These are phyloP conservation scores for Tetraodon nigroviridis DNA, from an alignment of 2,113 vertebrate genomes.

Conservation along the genomic window DNA sequence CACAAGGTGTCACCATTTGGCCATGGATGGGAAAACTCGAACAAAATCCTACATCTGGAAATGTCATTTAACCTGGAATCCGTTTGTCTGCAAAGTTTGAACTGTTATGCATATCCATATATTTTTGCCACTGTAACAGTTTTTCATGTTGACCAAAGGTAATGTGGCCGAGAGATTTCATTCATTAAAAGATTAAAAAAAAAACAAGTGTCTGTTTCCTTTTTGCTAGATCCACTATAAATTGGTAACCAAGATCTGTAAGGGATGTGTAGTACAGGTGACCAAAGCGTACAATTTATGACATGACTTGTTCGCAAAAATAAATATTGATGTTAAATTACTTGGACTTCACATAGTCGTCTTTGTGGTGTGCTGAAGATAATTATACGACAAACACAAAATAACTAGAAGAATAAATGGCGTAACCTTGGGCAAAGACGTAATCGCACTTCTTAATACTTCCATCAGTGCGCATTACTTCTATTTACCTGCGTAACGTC, in stretches of 20 bases:
- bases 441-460: background rate
- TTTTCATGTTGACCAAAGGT: slow-evolving; percentile 62
- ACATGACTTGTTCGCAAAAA: too few relatives aligned
- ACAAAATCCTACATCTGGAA: slow-evolving; percentile 1
- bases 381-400: too few relatives aligned
- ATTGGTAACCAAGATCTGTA: too few relatives aligned
- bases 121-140: slow-evolving; percentile 38
- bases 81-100: slow-evolving; percentile 16
- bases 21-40: slow-evolving; percentile 7
- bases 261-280: too few relatives aligned
- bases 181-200: slow-evolving; percentile 45
- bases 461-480: background rate
- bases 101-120: slow-evolving; percentile 18
- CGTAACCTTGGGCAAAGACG: background rate
- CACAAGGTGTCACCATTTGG: slow-evolving; percentile 11
- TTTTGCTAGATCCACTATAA: too few relatives aligned
- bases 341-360: slow-evolving; percentile 4
- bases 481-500: background rate
- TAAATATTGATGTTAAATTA: too few relatives aligned
- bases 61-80: slow-evolving; percentile 13
- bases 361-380: slow-evolving; percentile 26
- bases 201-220: too few relatives aligned
- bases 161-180: slow-evolving; percentile 45
- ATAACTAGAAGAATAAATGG: background rate
- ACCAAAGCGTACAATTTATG: too few relatives aligned